Evolutionary conservation across 2,888 invertebrate species (phyloP).

Genomic region (Rotaria magnacalcarata): DNA sequence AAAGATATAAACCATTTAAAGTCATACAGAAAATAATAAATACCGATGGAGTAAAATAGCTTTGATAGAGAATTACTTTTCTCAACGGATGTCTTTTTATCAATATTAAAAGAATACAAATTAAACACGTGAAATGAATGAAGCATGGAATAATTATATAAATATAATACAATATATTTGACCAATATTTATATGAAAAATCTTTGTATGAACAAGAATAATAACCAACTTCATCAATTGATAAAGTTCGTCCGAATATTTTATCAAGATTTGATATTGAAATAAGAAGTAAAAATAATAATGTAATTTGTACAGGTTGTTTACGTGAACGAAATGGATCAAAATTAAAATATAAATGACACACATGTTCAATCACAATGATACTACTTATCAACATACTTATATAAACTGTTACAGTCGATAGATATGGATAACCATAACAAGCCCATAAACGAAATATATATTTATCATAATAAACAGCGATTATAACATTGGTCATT

Average conservation of each 20-base stretch:
- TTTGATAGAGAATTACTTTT: not conserved
- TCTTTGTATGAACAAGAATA: not conserved
- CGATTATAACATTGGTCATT: not conserved
- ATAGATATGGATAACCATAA: not conserved
- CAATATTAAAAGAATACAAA: not conserved
- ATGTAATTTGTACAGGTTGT: not conserved
- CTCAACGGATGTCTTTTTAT: not conserved
- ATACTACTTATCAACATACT: not conserved
- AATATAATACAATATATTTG: not conserved
- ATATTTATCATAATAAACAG: not conserved
- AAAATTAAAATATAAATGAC: not conserved
- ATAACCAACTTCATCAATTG: not conserved
- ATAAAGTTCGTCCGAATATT: not conserved
- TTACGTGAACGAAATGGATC: not conserved
- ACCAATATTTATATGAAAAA: not conserved
- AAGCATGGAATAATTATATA: not conserved
- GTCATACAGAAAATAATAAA: not conserved
- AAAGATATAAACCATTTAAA: not conserved
- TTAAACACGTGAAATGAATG: not conserved
- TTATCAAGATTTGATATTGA: conserved; percentile 16
- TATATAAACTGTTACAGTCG: not conserved
- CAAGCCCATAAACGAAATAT: not conserved
- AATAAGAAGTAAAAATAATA: not conserved
- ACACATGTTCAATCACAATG: not conserved
- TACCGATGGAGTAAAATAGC: not conserved